Conservation (phyloP, 2,797 vertebrate species). For the Steatocranus sp. region DNA sequence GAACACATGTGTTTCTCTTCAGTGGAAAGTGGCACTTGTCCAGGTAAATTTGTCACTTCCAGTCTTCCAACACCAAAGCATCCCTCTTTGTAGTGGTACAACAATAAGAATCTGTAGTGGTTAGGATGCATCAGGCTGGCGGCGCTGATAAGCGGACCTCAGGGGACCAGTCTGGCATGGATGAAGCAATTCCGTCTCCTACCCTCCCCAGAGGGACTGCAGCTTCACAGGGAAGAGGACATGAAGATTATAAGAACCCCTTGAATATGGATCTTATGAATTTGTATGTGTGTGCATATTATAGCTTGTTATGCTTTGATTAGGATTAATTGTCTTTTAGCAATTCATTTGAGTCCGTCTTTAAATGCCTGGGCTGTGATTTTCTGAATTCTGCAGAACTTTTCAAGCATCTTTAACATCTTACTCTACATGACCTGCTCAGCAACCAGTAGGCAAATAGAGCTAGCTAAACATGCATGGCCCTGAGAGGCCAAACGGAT, state of each 20-base stretch:
- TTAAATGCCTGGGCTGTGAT: background rate
- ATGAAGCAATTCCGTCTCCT: background rate
- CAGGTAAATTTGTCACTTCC: conserved; percentile 50
- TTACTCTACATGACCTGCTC: background rate
- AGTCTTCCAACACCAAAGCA: conserved; percentile 20
- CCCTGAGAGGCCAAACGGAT: background rate
- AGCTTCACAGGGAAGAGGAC: background rate
- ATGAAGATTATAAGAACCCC: conserved; percentile 12
- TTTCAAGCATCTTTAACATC: background rate
- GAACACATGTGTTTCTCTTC: conserved; percentile 48
- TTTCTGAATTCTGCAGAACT: background rate
- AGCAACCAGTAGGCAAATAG: background rate
- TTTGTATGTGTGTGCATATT: background rate
- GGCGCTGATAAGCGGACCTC: conserved; percentile 47
- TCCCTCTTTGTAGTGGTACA: conserved; percentile 5
- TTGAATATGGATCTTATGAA: background rate
- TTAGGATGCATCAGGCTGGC: conserved; percentile 36
- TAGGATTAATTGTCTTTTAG: background rate
- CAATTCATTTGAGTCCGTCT: background rate
- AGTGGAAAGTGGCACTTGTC: conserved; percentile 41
- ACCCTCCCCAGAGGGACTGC: background rate
- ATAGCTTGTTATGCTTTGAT: background rate
- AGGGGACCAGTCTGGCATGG: background rate
- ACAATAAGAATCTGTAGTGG: conserved; percentile 41
- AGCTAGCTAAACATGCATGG: background rate